Percentiles rank a stretch among this genome's conserved stretches.
phyloP scores from a whole-genome alignment of 2,888 invertebrate genomes.

The Pyrrhia umbra region DNA sequence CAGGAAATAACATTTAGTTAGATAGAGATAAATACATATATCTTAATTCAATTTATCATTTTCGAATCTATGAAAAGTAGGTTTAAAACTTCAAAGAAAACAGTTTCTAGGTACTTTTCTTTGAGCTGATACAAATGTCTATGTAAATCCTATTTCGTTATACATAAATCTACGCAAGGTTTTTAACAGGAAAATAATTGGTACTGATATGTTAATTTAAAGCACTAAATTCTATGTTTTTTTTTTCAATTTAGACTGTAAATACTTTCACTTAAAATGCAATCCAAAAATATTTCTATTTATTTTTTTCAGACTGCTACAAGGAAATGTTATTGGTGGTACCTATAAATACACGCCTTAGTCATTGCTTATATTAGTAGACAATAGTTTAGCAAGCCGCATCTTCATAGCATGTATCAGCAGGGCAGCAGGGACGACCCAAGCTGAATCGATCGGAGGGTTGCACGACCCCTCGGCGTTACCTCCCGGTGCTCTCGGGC shows the following conservation, averaged over 20 bases:
- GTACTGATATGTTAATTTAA: too few relatives aligned
- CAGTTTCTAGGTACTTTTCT: too few relatives aligned
- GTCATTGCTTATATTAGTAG: neutral
- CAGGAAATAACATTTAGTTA: neutral
- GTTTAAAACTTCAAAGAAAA: neutral
- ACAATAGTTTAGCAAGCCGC: conserved; percentile 1
- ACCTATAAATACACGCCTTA: neutral
- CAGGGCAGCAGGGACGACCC: conserved; percentile 49
- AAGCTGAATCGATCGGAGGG: conserved; percentile 75
- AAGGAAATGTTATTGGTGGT: too few relatives aligned
- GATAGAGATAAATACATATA: neutral
- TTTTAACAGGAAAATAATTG: too few relatives aligned
- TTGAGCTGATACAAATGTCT: too few relatives aligned
- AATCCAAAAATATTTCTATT: too few relatives aligned
- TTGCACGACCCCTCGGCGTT: conserved; percentile 51
- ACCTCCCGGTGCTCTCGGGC: conserved; percentile 52
- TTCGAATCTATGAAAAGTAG: neutral
- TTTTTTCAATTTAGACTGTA: too few relatives aligned
- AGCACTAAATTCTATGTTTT: too few relatives aligned
- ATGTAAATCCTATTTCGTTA: too few relatives aligned
- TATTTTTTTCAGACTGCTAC: too few relatives aligned
- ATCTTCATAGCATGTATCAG: conserved; percentile 5
- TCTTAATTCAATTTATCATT: neutral
- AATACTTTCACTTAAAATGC: too few relatives aligned
- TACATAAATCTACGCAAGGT: too few relatives aligned